Base-by-base conservation (phyloP, 2,888 invertebrate genomes). In the Gymnoscelis rufifasciata region DNA sequence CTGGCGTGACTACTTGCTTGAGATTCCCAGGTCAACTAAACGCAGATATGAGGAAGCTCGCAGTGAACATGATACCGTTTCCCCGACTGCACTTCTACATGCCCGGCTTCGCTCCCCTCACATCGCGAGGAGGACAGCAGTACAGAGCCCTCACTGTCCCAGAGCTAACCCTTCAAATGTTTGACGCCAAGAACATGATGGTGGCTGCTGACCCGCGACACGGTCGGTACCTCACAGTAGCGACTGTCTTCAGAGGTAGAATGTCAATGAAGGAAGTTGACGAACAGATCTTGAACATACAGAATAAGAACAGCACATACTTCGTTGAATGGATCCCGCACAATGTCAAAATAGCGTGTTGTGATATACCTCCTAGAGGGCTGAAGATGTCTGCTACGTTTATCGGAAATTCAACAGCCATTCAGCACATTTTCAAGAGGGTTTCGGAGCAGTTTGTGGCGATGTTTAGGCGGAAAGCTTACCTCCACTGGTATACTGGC, bases 311-410 rank as follows among this genome's bases (percentile, higher is more conserved):
- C 31, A 33, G 31, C 15, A 33, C 31, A 15, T 33, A 33, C 15
- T 33, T 33, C 15, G 31, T 33, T 15, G 31, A 33, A 33, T 33
- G 31, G 31, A 33, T 33, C 14, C 31, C 31, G 2, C 31, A 33
- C 31, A 33, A 33, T 6, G 14, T 13, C 14, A 33, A 33, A 33
- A 33, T 33, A 33, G 31, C 31, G 5, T 33, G 31, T 14, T 33
- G 31, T 3, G 31, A 33, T n/a, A 33, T 33, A 33, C 31, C 31
- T n/a, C 31, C 31, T 33, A 33, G 31, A n/a, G 31, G 31, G n/a
- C n/a, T 33, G 14, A 33, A 33, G 15, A 33, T 33, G 31, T 33
- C 31, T 4, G 13, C 31, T 8, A 33, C 31, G 4, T 33, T 33
- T 6, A 15, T 33, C n/a, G 31, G 31, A 33, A 33, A 33, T n/a